These are phyloP conservation scores for Gonioctena quinquepunctata DNA, from an alignment of 1,140 invertebrate species.

Conservation along the genomic window DNA sequence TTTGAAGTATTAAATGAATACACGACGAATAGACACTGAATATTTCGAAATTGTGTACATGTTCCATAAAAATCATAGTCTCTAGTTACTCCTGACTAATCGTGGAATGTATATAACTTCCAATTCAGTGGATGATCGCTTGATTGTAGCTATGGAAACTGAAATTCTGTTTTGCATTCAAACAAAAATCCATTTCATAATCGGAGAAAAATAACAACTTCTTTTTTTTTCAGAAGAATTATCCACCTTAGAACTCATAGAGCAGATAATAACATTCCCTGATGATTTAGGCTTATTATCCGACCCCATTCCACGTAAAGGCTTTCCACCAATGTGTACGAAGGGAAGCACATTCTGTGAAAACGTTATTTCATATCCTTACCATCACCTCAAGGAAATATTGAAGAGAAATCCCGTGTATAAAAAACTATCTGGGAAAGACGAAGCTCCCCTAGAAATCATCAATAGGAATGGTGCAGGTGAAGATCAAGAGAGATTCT, in stretches of 20 bases:
- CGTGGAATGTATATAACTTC: too few relatives aligned
- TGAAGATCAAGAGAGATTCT: constrained; percentile 17
- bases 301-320: constrained; percentile 12
- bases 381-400: constrained; percentile 27
- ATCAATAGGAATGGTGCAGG: constrained; percentile 33
- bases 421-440: constrained; percentile 35
- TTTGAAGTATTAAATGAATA: too few relatives aligned
- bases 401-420: constrained; percentile 19
- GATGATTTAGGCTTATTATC: constrained; percentile 16
- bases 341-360: constrained; percentile 41
- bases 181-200: too few relatives aligned
- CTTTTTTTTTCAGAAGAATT: background rate
- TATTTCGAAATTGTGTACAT: too few relatives aligned
- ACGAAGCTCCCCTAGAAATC: constrained; percentile 33
- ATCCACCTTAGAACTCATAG: background rate
- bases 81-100: too few relatives aligned
- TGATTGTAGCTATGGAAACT: too few relatives aligned
- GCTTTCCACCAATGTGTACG: constrained; percentile 31
- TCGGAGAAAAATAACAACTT: too few relatives aligned
- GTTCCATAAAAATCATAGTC: too few relatives aligned
- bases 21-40: too few relatives aligned
- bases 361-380: constrained; percentile 39
- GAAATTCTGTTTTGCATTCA: too few relatives aligned
- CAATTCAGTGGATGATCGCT: too few relatives aligned
- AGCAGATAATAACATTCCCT: constrained; percentile 27